These are phyloP conservation scores for Lamprotornis superbus DNA, from an alignment of 2,113 vertebrate species.

Conservation along the genomic window DNA sequence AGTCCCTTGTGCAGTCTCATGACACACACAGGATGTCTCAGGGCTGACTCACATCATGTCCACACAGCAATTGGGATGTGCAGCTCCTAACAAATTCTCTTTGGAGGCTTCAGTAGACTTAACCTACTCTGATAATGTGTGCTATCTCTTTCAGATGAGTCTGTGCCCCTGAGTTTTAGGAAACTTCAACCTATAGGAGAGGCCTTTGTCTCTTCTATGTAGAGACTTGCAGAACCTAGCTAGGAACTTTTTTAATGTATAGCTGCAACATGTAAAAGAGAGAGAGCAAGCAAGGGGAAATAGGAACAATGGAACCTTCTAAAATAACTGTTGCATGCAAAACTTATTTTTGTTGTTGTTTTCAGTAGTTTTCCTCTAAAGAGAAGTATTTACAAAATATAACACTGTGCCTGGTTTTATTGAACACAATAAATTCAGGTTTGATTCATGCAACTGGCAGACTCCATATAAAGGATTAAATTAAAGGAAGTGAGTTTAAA, in stretches of 20 bases:
- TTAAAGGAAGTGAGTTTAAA: background rate
- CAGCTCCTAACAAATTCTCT: background rate
- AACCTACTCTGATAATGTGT: background rate
- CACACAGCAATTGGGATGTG: background rate
- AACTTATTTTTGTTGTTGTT: background rate
- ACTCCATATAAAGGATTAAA: background rate
- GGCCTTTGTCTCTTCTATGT: background rate
- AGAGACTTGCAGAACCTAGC: background rate
- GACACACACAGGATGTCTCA: background rate
- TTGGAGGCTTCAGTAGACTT: background rate
- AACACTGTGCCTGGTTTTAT: background rate
- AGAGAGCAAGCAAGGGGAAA: background rate
- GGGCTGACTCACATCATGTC: background rate
- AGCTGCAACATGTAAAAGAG: rapidly evolving
- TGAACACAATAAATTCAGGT: background rate
- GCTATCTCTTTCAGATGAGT: background rate
- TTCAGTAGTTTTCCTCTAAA: background rate
- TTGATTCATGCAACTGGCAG: background rate
- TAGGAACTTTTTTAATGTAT: background rate
- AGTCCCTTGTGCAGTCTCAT: background rate
- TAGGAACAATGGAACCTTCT: background rate
- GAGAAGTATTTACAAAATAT: background rate
- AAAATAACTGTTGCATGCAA: background rate
- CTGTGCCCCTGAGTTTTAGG: background rate
- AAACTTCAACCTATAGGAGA: background rate